Evolutionary conservation across 2,797 vertebrate species (phyloP).

Genomic region (Periparus ater): DNA sequence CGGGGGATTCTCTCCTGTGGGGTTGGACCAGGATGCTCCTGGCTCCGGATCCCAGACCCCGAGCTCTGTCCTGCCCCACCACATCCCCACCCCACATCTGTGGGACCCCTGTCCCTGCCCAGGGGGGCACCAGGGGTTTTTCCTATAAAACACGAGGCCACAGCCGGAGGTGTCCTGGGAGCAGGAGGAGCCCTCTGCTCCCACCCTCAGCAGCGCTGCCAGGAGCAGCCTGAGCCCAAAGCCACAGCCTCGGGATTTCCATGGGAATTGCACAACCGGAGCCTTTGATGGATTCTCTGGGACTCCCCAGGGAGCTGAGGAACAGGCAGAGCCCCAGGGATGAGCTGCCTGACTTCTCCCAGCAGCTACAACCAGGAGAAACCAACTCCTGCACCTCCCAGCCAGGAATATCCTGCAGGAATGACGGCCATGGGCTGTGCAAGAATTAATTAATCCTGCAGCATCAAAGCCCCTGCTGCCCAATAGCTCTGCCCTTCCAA

Average conservation of each 20-base stretch:
- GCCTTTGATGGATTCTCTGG: neutral
- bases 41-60: accelerated
- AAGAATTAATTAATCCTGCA: neutral
- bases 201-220: neutral
- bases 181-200: neutral
- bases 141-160: accelerated
- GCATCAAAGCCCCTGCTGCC: neutral
- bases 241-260: neutral
- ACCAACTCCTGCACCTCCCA: neutral
- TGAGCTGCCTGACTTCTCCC: neutral
- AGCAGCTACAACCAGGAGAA: neutral
- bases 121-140: accelerated
- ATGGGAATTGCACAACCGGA: accelerated
- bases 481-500: neutral
- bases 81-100: accelerated
- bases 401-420: neutral
- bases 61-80: neutral
- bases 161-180: neutral
- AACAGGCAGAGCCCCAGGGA: neutral
- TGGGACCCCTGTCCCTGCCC: neutral
- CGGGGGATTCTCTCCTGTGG: neutral
- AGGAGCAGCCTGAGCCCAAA: neutral
- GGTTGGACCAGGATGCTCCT: too few relatives aligned
- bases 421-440: accelerated
- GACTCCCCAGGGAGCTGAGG: neutral